phyloP scores from a whole-genome alignment of 1,140 invertebrate genomes.

The Cephus cinctus region DNA sequence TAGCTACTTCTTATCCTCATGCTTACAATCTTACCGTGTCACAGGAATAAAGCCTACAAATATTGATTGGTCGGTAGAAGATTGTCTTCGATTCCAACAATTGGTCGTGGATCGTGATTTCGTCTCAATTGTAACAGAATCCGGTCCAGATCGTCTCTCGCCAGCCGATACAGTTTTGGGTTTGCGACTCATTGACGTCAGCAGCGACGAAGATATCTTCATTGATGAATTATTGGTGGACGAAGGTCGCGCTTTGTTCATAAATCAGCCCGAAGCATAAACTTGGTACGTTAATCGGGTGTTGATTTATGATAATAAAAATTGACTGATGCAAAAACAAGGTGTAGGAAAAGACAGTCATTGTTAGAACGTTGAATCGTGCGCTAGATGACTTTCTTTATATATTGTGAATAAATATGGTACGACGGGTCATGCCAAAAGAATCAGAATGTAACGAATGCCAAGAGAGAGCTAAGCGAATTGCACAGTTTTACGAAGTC shows the following conservation, averaged over 20 bases:
- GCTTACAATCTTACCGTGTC: conserved; percentile 12
- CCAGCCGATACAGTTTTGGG: conserved; percentile 54
- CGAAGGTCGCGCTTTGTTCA: conserved; percentile 57
- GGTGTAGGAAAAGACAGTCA: too few relatives aligned
- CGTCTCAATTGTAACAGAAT: conserved; percentile 56
- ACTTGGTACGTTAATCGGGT: too few relatives aligned
- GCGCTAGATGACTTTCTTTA: too few relatives aligned
- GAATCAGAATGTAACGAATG: too few relatives aligned
- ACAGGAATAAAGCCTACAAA: conserved; percentile 59
- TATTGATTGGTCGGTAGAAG: conserved; percentile 61
- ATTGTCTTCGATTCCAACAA: conserved; percentile 60
- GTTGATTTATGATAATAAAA: too few relatives aligned
- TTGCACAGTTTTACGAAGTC: too few relatives aligned
- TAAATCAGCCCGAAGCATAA: too few relatives aligned
- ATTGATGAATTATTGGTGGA: conserved; percentile 55
- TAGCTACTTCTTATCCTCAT: conserved; percentile 3
- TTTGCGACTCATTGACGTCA: conserved; percentile 59
- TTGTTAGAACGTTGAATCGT: too few relatives aligned
- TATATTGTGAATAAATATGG: too few relatives aligned
- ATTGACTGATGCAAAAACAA: too few relatives aligned
- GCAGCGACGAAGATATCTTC: conserved; percentile 55
- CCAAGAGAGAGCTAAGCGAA: too few relatives aligned
- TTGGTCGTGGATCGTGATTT: conserved; percentile 60
- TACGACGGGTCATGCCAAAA: too few relatives aligned
- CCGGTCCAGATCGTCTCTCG: conserved; percentile 52